Conservation (phyloP, 2,113 vertebrate species). For the Rattus rattus region DNA sequence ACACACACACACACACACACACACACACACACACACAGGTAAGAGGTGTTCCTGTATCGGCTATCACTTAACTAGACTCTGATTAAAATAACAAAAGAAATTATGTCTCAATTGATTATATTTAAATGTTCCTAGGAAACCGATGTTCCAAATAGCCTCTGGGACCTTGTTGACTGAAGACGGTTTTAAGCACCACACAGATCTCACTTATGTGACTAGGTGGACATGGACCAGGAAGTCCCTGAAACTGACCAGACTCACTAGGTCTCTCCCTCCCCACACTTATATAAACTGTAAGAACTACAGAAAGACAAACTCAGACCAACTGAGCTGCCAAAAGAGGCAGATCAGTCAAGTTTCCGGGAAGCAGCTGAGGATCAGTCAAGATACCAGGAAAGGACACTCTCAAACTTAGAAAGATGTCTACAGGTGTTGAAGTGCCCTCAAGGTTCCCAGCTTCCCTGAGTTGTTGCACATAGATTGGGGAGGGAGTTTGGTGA, state of each 20-base stretch:
- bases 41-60: neutral
- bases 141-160: neutral
- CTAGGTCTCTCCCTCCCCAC: neutral
- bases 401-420: neutral
- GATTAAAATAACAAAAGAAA: neutral
- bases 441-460: neutral
- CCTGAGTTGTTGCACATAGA: neutral
- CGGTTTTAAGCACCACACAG: neutral
- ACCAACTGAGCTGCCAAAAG: neutral
- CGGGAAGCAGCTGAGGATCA: neutral
- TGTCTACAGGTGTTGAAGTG: neutral
- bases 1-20: neutral
- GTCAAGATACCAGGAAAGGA: neutral
- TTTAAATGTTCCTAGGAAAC: neutral
- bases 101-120: neutral
- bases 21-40: neutral
- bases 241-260: neutral
- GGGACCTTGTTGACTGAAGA: neutral
- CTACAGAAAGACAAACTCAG: neutral
- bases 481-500: neutral
- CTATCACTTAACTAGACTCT: neutral
- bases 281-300: neutral
- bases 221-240: neutral
- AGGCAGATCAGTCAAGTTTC: neutral
- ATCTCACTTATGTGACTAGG: neutral